Base-by-base conservation (phyloP, 2,113 vertebrate species). In the Malurus elegans region DNA sequence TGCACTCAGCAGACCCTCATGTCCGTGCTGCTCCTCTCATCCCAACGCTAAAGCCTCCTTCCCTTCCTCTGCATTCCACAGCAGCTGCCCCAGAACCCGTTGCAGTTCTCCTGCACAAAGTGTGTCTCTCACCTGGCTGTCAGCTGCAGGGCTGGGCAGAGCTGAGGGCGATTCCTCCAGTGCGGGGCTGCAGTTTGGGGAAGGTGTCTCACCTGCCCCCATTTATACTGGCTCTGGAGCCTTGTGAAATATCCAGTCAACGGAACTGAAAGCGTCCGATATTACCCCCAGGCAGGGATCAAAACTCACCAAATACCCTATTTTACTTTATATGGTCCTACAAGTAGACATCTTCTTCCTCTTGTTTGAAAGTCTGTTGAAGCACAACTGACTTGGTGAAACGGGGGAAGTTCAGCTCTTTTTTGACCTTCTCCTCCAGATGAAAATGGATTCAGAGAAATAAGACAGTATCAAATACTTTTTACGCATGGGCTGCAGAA, bases 151-250 rank as follows among this genome's bases (percentile, higher is more conserved):
- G n/a, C 23, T 24, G 28, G 29, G 23, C 17, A 57, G 42, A 54
- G 25, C 9, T 45, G n/a, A 24, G 8, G 10, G 42, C 29, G 4
- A 51, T 60, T 57, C 42, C 65, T 75, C 20, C 44, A 20, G 45
- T 4, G 47, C 2, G 0, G 38, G 2, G 32, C 65, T 51, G 70
- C 21, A 2, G 1, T 8, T 9, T 40, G 26, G 0, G 7, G 14
- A 26, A 32, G 18, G 10, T 0, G 0, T 24, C 44, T 85, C 61
- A 1, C 17, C 40, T 13, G 4, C 56, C 34, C 8, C 0, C 12
- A 31, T 75, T 93, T 93, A 90, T 94, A 88, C 58, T 57, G 2
- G 8, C 14, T 10, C 26, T 25, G 8, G 18, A 31, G 36, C 8
- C 58, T 69, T 61, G 42, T 0, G 12, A 25, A 92, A 81, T 12